phyloP scores from a whole-genome alignment of 64 coral and sea anemone genomes.

The Pocillopora verrucosa region DNA sequence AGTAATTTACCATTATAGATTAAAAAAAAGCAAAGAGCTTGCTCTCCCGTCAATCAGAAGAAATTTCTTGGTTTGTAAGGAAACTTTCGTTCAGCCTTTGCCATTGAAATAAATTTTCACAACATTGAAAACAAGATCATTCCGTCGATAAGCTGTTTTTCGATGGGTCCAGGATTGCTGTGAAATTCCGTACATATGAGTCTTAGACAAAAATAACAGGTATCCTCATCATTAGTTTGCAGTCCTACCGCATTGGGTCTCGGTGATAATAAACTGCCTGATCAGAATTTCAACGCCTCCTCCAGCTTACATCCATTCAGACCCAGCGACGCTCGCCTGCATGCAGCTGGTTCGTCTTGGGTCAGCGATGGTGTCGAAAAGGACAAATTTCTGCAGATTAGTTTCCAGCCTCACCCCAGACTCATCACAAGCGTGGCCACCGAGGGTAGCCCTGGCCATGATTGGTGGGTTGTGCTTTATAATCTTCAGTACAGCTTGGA shows the following conservation, averaged over 20 bases:
- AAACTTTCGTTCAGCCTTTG: no score
- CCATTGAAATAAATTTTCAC: no score
- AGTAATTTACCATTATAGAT: no score
- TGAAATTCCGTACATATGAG: neutral
- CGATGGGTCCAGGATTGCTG: no score
- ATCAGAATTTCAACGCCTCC: conserved; percentile 19
- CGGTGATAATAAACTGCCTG: neutral
- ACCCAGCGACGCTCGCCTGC: conserved; percentile 4
- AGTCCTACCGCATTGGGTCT: neutral
- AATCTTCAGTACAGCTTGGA: neutral
- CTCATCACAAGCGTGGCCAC: conserved; percentile 11
- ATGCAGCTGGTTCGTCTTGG: neutral
- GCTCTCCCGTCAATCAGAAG: no score
- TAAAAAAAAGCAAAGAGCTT: no score
- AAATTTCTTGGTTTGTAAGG: no score
- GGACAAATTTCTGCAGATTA: conserved; percentile 19
- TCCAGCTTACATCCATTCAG: neutral
- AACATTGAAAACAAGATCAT: no score
- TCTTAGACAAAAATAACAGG: neutral
- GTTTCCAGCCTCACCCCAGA: neutral
- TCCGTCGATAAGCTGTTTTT: no score
- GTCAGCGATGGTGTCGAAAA: neutral
- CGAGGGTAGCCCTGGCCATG: conserved; percentile 2
- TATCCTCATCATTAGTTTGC: neutral
- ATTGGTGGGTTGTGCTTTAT: conserved; percentile 3